A percentile compares a stretch with the other conserved stretches of the same genome.
Evolutionary conservation across 1,140 invertebrate species (phyloP).

Genomic region (Gryon sp.): DNA sequence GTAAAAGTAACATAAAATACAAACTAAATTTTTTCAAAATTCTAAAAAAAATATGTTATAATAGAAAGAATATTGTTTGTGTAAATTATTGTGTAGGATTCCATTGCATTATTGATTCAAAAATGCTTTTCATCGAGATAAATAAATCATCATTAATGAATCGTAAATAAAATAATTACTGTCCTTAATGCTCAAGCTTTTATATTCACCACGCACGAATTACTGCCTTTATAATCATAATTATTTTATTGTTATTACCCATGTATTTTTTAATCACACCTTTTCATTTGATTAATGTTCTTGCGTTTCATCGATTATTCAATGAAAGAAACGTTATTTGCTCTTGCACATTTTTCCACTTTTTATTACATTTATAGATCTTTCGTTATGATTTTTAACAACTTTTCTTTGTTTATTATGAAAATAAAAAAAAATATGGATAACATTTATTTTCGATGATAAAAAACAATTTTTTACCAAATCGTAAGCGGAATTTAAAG

Average conservation of each 20-base stretch:
- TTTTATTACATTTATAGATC: not conserved
- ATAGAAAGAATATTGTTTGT: too few relatives aligned
- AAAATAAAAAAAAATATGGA: too few relatives aligned
- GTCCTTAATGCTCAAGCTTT: too few relatives aligned
- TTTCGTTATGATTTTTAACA: not conserved
- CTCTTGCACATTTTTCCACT: conserved; percentile 1
- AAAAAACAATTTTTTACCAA: not conserved
- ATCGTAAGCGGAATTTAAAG: conserved; percentile 8
- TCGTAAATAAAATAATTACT: too few relatives aligned
- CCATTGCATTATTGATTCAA: too few relatives aligned
- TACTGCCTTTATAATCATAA: conserved; percentile 21
- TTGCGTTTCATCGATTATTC: conserved; percentile 14
- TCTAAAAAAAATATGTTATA: too few relatives aligned
- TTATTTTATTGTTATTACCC: conserved; percentile 2
- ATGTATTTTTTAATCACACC: conserved; percentile 19
- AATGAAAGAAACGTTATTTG: conserved; percentile 2
- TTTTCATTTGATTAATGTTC: conserved; percentile 17
- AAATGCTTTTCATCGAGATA: too few relatives aligned
- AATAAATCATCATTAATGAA: too few relatives aligned
- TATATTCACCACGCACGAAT: conserved; percentile 18
- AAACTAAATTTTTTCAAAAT: too few relatives aligned
- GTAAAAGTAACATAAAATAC: too few relatives aligned
- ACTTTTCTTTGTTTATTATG: too few relatives aligned
- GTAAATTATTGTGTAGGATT: too few relatives aligned
- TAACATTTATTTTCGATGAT: not conserved